Base-by-base conservation (phyloP, 2,888 invertebrate species). In the Hirtodrosophila duncani region DNA sequence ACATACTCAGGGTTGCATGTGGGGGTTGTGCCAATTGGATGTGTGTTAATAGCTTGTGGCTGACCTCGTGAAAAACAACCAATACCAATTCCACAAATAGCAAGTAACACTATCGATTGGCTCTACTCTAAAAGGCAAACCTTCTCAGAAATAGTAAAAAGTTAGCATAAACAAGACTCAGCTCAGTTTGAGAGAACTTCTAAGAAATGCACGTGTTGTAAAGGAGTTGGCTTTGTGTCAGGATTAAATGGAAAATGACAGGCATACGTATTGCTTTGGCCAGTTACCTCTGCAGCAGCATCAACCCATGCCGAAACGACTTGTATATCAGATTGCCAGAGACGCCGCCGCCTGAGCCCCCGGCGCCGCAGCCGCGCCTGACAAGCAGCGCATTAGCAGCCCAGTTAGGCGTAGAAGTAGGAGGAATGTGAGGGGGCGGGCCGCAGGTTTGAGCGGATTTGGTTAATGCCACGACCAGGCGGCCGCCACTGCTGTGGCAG, bases 371-470 rank as follows among this genome's bases (percentile, higher is more conserved):
- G n/a, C n/a, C n/a, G n/a, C n/a, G n/a, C n/a, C 39, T 63, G 58
- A 46, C 49, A 53, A 45, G 52, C 52, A 38, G 26, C 45, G 55
- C 61, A 59, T 67, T 53, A 64, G 62, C 52, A 27, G 50, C 50
- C 46, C 56, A 53, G 42, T 45, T 57, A 43, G 55, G 43, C 62
- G 70, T 44, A 42, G 57, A 48, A 51, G 46, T 43, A 36, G 30
- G 17, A 13, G 30, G 31, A 4, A 20, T 8, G 20, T 37, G 36
- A 26, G 43, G 50, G 26, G 36, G 27, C 33, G 24, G 5, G 23
- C 30, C 13, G 5, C 14, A 13, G 42, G 14, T 70, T 46, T 49
- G 67, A 77, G 66, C 69, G 78, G 79, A 74, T 72, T 77, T 75
- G 52, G 58, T 62, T 78, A 78, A 78, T 78, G 59, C 59, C 53